These are phyloP conservation scores for Hippocampus comes DNA, from an alignment of 2,113 vertebrate species.

Conservation along the genomic window DNA sequence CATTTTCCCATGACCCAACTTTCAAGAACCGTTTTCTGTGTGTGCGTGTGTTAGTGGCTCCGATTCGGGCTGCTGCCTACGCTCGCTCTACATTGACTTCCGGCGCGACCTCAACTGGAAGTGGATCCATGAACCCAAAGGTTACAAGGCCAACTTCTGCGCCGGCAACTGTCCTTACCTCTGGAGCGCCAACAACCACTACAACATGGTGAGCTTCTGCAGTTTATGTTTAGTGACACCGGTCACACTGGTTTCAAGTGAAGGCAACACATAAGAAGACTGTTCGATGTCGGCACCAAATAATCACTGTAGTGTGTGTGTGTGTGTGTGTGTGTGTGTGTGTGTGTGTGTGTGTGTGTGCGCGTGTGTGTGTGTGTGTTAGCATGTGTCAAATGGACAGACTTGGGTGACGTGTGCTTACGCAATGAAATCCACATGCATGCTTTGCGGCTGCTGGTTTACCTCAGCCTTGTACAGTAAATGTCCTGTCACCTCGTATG, in stretches of 20 bases:
- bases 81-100: constrained; percentile 80
- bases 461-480: constrained; percentile 43
- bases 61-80: constrained; percentile 77
- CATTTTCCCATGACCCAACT: constrained; percentile 55
- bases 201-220: constrained; percentile 72
- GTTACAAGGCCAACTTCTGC: constrained; percentile 81
- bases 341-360: not conserved
- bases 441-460: constrained; percentile 52
- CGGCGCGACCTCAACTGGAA: constrained; percentile 81
- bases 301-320: not conserved
- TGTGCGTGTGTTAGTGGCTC: constrained; percentile 53
- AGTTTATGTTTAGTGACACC: not conserved
- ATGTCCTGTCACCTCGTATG: constrained; percentile 49
- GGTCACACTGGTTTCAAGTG: not conserved
- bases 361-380: not conserved
- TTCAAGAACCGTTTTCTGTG: constrained; percentile 16
- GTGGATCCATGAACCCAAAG: constrained; percentile 81
- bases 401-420: constrained; percentile 8
- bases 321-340: too few species aligned
- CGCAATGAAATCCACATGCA: constrained; percentile 37
- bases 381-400: constrained; percentile 15
- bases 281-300: not conserved
- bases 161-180: constrained; percentile 78
- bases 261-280: not conserved
- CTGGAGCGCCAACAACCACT: constrained; percentile 80